Evolutionary conservation across 1,140 invertebrate species (phyloP).

Genomic region (Vanessa atalanta): DNA sequence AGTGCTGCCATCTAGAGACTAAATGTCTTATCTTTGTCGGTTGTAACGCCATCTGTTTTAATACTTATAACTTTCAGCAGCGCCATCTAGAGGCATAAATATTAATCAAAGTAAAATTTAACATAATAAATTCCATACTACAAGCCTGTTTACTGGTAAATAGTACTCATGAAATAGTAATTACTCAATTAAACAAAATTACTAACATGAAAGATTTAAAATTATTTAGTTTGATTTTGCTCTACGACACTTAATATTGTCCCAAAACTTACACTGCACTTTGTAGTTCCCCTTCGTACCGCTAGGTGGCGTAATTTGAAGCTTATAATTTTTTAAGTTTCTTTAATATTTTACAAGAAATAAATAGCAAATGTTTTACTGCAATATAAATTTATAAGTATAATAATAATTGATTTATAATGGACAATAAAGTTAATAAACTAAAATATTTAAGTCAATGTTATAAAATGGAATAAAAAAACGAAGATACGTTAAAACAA

Average conservation of each 20-base stretch:
- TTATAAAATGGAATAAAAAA: not conserved
- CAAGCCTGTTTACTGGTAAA: no score
- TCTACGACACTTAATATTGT: no score
- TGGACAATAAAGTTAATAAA: no score
- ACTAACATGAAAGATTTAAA: no score
- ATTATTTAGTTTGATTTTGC: no score
- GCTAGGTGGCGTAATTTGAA: constrained; percentile 36
- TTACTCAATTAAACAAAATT: no score
- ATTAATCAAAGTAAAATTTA: not conserved
- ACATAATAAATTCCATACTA: no score
- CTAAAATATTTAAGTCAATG: no score
- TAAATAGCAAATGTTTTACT: not conserved
- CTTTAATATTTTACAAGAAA: not conserved
- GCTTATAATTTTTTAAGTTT: not conserved
- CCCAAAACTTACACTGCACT: not conserved
- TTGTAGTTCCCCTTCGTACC: constrained; percentile 34
- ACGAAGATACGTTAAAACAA: not conserved
- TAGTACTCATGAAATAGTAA: no score
- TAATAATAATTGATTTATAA: no score
- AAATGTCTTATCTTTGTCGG: not conserved
- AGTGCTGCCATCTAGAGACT: not conserved
- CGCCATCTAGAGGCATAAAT: not conserved
- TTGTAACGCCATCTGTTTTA: constrained; percentile 6
- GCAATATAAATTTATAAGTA: no score
- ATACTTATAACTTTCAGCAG: not conserved